A percentile compares a stretch with the other conserved stretches of the same genome.
Evolutionary conservation across 1,140 invertebrate species (phyloP).

Genomic region (Polyergus mexicanus): DNA sequence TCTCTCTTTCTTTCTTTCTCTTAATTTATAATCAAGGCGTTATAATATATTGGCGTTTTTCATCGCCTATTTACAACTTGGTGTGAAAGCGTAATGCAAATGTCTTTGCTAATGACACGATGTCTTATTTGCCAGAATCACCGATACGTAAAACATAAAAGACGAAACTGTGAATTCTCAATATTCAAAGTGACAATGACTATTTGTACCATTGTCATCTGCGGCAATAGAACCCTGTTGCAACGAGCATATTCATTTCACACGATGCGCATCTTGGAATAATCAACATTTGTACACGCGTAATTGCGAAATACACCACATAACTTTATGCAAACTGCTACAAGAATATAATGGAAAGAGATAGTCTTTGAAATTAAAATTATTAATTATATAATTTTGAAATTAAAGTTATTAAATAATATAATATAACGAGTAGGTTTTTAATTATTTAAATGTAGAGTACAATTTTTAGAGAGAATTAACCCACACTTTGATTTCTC

Average conservation of each 20-base stretch:
- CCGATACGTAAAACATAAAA: slow-evolving; percentile 34
- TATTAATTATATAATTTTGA: no score
- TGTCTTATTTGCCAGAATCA: slow-evolving; percentile 24
- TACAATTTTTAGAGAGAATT: not conserved
- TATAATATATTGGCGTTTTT: slow-evolving; percentile 25
- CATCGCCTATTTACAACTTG: slow-evolving; percentile 55
- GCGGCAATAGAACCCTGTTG: slow-evolving; percentile 40
- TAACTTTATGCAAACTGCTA: not conserved
- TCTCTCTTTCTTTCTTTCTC: not conserved
- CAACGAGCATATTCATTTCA: slow-evolving; percentile 14
- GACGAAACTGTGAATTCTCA: slow-evolving; percentile 17
- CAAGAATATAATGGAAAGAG: not conserved
- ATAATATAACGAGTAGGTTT: not conserved
- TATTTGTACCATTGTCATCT: slow-evolving; percentile 53
- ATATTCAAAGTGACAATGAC: slow-evolving; percentile 43
- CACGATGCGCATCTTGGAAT: not conserved
- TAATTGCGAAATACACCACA: slow-evolving; percentile 28
- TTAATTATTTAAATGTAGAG: not conserved
- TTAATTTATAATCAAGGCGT: slow-evolving; percentile 47
- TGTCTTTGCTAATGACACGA: slow-evolving; percentile 61
- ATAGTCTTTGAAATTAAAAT: not conserved
- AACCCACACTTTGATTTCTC: not conserved
- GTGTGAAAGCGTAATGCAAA: slow-evolving; percentile 44
- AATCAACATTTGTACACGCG: slow-evolving; percentile 14
- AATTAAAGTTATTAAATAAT: not conserved